Conservation (phyloP, 1,140 invertebrate species). For the Aphelenchoides besseyi region DNA sequence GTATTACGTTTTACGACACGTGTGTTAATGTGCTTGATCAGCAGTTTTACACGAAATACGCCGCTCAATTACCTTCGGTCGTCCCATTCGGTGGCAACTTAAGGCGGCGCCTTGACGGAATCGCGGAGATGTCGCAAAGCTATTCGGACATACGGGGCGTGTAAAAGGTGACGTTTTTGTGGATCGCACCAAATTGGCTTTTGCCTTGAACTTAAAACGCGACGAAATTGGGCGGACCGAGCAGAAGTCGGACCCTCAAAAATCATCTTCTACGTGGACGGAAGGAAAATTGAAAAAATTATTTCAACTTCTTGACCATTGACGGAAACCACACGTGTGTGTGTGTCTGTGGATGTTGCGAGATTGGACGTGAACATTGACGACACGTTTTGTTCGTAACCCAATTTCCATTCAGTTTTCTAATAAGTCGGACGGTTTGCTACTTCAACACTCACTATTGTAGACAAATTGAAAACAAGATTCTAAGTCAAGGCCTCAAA, state of each 20-base stretch:
- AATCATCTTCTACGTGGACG: background rate
- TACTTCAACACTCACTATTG: too few relatives aligned
- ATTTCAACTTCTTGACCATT: background rate
- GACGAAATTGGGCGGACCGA: background rate
- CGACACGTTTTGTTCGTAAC: background rate
- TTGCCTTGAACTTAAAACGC: background rate
- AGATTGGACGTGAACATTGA: background rate
- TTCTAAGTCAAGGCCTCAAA: slow-evolving; percentile 1
- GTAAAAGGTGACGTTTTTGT: too few relatives aligned
- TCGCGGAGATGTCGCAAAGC: too few relatives aligned
- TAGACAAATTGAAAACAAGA: background rate
- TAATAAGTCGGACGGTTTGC: background rate
- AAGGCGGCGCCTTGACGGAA: background rate
- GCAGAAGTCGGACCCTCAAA: background rate
- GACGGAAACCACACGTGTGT: too few relatives aligned
- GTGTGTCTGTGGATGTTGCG: too few relatives aligned
- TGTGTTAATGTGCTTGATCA: too few relatives aligned
- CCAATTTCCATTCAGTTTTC: background rate
- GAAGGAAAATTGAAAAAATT: too few relatives aligned
- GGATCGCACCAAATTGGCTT: background rate
- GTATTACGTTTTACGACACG: too few relatives aligned
- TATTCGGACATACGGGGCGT: background rate
- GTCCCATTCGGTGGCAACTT: slow-evolving; percentile 2
- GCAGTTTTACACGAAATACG: too few relatives aligned
- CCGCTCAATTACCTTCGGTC: background rate